These are phyloP conservation scores for Thalassoma bifasciatum DNA, from an alignment of 2,113 vertebrate species.

Conservation along the genomic window DNA sequence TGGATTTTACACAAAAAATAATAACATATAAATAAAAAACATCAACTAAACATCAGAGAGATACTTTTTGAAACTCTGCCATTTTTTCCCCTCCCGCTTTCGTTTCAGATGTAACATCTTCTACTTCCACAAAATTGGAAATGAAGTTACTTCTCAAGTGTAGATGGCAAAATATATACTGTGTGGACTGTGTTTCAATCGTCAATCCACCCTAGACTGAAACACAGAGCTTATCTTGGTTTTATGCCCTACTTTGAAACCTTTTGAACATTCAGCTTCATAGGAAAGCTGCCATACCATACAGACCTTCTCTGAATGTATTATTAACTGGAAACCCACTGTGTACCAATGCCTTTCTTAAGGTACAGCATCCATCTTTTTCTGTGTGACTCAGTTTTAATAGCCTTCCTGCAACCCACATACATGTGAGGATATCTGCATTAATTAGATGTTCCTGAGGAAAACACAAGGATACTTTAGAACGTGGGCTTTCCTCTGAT, in stretches of 20 bases:
- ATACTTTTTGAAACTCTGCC: too few relatives aligned
- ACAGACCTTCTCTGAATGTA: not conserved
- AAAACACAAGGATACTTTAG: not conserved
- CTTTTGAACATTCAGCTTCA: constrained; percentile 1
- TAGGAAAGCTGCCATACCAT: not conserved
- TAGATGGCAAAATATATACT: too few relatives aligned
- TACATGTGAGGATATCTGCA: not conserved
- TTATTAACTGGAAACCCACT: constrained; percentile 20
- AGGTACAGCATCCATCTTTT: not conserved
- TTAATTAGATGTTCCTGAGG: not conserved
- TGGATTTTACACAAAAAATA: too few relatives aligned
- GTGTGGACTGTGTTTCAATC: too few relatives aligned
- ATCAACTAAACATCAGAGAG: too few relatives aligned
- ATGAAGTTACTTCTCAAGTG: too few relatives aligned
- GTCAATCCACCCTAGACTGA: not conserved
- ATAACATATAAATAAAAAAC: too few relatives aligned
- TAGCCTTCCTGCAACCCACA: not conserved
- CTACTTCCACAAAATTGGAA: too few relatives aligned
- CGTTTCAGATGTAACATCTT: too few relatives aligned
- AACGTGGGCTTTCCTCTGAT: not conserved
- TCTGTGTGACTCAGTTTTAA: not conserved
- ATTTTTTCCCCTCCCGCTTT: too few relatives aligned
- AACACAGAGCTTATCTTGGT: not conserved
- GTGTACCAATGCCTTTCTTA: not conserved
- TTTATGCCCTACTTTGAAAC: constrained; percentile 10